Evolutionary conservation across 1,140 invertebrate genomes (phyloP).

Genomic region (Drosophila pseudoananassae): DNA sequence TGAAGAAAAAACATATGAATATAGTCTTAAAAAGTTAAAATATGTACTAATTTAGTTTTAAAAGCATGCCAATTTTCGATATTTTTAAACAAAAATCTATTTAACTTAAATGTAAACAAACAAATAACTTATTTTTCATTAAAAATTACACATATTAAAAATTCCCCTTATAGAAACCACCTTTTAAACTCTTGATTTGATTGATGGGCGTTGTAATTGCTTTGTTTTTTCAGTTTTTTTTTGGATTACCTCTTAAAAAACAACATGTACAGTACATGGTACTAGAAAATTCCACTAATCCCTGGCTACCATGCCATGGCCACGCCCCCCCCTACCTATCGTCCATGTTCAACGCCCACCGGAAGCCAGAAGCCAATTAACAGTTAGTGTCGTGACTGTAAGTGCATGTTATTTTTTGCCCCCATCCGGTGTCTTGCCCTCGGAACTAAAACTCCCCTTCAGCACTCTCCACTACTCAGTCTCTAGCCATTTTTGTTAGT

Average conservation of each 20-base stretch:
- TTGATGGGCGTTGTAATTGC: slow-evolving; percentile 22
- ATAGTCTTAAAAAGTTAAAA: too few species aligned
- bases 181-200: slow-evolving; percentile 8
- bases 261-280: neutral
- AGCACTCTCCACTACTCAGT: neutral
- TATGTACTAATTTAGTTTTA: too few species aligned
- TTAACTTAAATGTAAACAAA: too few species aligned
- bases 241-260: neutral
- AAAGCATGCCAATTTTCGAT: too few species aligned
- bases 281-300: slow-evolving; percentile 5
- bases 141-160: too few species aligned
- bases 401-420: slow-evolving; percentile 39
- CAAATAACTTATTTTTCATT: too few species aligned
- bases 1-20: too few species aligned
- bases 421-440: slow-evolving; percentile 22
- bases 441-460: neutral
- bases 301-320: neutral
- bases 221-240: neutral
- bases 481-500: slow-evolving; percentile 8
- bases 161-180: too few species aligned
- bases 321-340: neutral
- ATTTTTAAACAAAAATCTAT: too few species aligned
- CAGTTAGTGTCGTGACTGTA: slow-evolving; percentile 51
- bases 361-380: slow-evolving; percentile 56
- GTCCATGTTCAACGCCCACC: neutral